Conservation (phyloP, 2,797 vertebrate species). For the Champsocephalus esox region DNA sequence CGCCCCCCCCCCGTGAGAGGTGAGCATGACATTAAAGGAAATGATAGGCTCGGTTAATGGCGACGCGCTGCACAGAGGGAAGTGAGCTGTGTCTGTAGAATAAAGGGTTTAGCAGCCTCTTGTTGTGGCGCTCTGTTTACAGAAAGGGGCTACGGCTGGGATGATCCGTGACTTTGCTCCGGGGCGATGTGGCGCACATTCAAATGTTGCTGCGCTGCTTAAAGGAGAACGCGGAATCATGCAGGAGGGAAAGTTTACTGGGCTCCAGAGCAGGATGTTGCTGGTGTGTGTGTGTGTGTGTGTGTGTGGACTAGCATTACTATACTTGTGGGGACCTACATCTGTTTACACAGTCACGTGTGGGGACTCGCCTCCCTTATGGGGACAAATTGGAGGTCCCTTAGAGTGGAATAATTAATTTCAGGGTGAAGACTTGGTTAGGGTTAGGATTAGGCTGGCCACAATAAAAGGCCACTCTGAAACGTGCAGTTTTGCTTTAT, state of each 20-base stretch:
- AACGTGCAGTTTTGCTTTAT: no score
- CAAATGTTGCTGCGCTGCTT: slow-evolving; percentile 39
- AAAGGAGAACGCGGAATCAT: slow-evolving; percentile 32
- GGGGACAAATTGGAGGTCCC: no score
- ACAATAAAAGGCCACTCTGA: no score
- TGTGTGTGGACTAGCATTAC: no score
- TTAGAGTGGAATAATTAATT: no score
- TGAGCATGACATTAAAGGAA: slow-evolving; percentile 54
- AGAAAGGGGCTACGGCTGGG: slow-evolving; percentile 43
- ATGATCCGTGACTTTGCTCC: slow-evolving; percentile 53
- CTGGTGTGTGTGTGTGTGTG: background rate
- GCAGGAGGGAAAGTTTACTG: slow-evolving; percentile 36
- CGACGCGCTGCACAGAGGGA: slow-evolving; percentile 8
- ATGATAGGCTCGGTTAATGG: slow-evolving; percentile 57
- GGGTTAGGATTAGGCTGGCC: no score
- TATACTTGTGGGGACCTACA: no score
- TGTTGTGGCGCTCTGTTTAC: slow-evolving; percentile 52
- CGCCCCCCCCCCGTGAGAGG: slow-evolving; percentile 7
- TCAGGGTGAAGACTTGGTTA: no score
- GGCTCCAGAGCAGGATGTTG: background rate
- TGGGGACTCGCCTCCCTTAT: no score
- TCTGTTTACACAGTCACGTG: no score
- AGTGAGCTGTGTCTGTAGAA: slow-evolving; percentile 37
- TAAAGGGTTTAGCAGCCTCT: slow-evolving; percentile 54
- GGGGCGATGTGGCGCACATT: slow-evolving; percentile 32